Evolutionary conservation across 1,140 invertebrate species (phyloP).

Genomic region (Microvelia longipes): DNA sequence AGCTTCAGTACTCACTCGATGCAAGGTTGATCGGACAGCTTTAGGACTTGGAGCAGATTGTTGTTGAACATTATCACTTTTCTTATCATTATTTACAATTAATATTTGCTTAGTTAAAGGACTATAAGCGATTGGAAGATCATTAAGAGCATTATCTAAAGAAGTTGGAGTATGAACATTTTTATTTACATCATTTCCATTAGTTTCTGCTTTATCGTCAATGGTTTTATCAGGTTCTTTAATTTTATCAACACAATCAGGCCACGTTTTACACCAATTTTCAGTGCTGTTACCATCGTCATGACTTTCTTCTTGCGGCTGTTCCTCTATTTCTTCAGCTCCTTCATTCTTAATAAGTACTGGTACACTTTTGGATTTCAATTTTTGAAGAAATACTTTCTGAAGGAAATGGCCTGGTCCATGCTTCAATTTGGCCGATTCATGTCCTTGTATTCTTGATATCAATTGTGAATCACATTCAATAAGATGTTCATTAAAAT

Average conservation of each 20-base stretch:
- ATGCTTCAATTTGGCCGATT: slow-evolving; percentile 10
- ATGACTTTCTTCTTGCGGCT: slow-evolving; percentile 1
- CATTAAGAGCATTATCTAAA: slow-evolving; percentile 20
- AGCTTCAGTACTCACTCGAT: slow-evolving; percentile 25
- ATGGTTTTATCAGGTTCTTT: not conserved
- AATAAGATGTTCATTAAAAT: slow-evolving; percentile 15
- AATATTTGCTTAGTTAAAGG: slow-evolving; percentile 29
- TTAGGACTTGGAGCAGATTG: slow-evolving; percentile 3
- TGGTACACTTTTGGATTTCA: slow-evolving; percentile 23
- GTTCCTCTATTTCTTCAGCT: not conserved
- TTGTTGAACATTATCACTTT: slow-evolving; percentile 3
- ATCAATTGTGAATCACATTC: slow-evolving; percentile 20
- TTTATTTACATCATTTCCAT: not conserved
- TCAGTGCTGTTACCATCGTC: slow-evolving; percentile 13
- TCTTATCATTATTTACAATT: slow-evolving; percentile 20
- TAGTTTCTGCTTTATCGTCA: not conserved
- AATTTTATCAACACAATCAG: slow-evolving; percentile 23
- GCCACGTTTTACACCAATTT: slow-evolving; percentile 26
- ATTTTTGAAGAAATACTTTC: slow-evolving; percentile 20
- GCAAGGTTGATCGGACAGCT: slow-evolving; percentile 5
- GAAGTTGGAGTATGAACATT: slow-evolving; percentile 11
- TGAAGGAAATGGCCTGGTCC: slow-evolving; percentile 21
- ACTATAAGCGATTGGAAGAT: slow-evolving; percentile 28
- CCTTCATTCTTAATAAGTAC: slow-evolving; percentile 11
- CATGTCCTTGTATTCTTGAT: slow-evolving; percentile 17